Evolutionary conservation across 2,888 invertebrate species (phyloP).

Genomic region (Ophion costatus): DNA sequence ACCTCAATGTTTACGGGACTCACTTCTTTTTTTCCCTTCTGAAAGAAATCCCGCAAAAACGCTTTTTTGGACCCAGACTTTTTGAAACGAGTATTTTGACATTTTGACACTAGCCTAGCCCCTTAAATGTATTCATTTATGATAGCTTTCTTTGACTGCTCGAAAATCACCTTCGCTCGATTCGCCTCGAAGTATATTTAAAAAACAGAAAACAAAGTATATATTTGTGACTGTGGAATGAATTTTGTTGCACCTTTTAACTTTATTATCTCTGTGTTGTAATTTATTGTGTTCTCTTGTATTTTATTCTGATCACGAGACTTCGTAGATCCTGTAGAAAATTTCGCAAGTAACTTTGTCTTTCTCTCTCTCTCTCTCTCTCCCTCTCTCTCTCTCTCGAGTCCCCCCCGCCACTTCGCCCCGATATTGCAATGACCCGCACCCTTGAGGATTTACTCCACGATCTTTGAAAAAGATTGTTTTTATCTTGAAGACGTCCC

Average conservation of each 20-base stretch:
- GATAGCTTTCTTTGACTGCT: not conserved
- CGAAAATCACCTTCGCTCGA: not conserved
- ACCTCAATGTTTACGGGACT: no score
- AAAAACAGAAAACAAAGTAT: not conserved
- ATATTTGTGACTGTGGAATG: not conserved
- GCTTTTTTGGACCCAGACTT: no score
- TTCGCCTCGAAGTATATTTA: not conserved
- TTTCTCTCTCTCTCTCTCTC: not conserved
- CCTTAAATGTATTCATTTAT: no score
- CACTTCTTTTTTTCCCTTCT: no score
- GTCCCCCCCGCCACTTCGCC: conserved; percentile 53
- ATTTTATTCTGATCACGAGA: conserved; percentile 9
- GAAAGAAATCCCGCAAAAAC: no score
- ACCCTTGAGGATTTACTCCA: not conserved
- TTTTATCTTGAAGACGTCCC: not conserved
- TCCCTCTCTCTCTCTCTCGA: not conserved
- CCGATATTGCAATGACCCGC: not conserved
- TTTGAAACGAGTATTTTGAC: no score
- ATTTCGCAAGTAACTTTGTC: not conserved
- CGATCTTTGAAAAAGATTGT: not conserved
- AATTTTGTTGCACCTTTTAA: conserved; percentile 3
- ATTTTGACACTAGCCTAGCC: no score
- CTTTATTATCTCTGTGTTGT: conserved; percentile 2
- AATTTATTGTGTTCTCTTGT: conserved; percentile 4
- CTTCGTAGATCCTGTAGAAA: conserved; percentile 17